phyloP scores from a whole-genome alignment of 2,888 invertebrate species.

The Tryphoninae sp. region DNA sequence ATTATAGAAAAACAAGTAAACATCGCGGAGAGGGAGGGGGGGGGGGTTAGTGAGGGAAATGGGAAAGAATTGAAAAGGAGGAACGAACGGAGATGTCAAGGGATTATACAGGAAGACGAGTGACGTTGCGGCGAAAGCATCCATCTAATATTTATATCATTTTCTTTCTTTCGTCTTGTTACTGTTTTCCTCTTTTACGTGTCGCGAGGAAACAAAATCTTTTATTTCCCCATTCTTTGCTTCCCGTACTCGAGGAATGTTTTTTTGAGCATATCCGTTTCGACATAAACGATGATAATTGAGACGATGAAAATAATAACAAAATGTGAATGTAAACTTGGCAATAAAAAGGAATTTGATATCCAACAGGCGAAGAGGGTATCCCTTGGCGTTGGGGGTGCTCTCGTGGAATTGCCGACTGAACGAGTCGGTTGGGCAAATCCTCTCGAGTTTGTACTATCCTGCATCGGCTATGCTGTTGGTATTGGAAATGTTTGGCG shows the following conservation, averaged over 20 bases:
- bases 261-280: too few species aligned
- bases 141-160: constrained; percentile 4
- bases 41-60: not conserved
- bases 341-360: constrained; percentile 25
- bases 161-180: not conserved
- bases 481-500: constrained; percentile 91
- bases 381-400: constrained; percentile 74
- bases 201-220: too few species aligned
- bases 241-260: too few species aligned
- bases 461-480: constrained; percentile 90
- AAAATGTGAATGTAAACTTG: constrained; percentile 19
- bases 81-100: not conserved
- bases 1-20: not conserved
- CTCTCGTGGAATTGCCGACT: constrained; percentile 70
- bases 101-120: constrained; percentile 4
- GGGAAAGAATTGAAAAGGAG: constrained; percentile 6
- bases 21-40: not conserved
- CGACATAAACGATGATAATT: not conserved
- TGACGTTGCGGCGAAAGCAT: constrained; percentile 18
- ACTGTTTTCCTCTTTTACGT: too few species aligned
- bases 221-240: too few species aligned
- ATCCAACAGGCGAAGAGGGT: constrained; percentile 72
- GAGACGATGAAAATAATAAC: not conserved
- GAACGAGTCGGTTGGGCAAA: constrained; percentile 84
- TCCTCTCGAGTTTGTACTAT: constrained; percentile 88